Percentiles rank a stretch among this genome's conserved stretches.
Conservation (phyloP, 2,113 vertebrate genomes). For the Cololabis saira region DNA sequence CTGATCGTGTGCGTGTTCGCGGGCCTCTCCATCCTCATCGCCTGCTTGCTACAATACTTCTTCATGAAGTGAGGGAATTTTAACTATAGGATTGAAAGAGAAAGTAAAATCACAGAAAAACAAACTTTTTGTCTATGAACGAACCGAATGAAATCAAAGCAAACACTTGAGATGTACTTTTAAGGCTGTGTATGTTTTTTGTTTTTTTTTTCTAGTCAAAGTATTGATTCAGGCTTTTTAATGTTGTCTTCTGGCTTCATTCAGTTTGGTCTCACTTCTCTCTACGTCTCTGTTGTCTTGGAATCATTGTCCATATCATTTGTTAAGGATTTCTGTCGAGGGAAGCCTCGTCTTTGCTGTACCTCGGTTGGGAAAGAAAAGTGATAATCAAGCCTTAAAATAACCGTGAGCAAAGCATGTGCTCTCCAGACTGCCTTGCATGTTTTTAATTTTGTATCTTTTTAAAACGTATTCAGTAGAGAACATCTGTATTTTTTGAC, state of each 20-base stretch:
- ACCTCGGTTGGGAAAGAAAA: conserved; percentile 57
- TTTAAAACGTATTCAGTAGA: conserved; percentile 84
- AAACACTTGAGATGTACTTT: conserved; percentile 84
- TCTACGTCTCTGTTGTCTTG: conserved; percentile 43
- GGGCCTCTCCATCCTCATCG: conserved; percentile 92
- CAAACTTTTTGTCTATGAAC: conserved; percentile 57
- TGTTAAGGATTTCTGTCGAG: conserved; percentile 57
- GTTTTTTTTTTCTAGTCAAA: conserved; percentile 84
- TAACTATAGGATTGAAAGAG: conserved; percentile 73
- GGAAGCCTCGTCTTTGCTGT: conserved; percentile 54
- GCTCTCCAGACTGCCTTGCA: conserved; percentile 76
- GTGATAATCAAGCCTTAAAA: conserved; percentile 79
- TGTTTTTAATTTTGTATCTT: conserved; percentile 72
- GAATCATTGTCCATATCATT: conserved; percentile 47
- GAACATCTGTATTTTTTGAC: conserved; percentile 78
- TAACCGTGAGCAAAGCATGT: conserved; percentile 66
- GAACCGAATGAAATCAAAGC: conserved; percentile 70
- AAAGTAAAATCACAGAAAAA: conserved; percentile 68
- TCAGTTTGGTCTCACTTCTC: conserved; percentile 52
- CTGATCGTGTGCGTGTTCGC: conserved; percentile 93
- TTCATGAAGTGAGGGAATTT: conserved; percentile 92
- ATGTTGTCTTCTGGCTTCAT: conserved; percentile 48
- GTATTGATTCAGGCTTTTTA: conserved; percentile 86
- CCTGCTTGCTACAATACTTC: conserved; percentile 98
- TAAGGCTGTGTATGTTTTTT: conserved; percentile 84